Evolutionary conservation across 2,113 vertebrate species (phyloP).

Genomic region (Pogona vitticeps): DNA sequence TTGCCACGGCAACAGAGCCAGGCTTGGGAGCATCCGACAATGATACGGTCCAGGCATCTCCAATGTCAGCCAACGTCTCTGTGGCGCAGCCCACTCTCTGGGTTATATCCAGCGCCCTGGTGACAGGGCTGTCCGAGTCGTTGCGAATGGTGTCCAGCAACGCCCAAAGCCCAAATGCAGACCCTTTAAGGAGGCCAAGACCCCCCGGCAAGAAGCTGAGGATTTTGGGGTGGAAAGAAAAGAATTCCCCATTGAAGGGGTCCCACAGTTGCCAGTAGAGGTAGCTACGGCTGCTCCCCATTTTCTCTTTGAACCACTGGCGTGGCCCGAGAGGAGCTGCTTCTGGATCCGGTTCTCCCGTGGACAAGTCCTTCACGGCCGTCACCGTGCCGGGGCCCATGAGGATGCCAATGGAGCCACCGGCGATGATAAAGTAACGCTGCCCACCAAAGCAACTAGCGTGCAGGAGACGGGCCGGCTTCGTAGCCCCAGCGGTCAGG

Average conservation of each 20-base stretch:
- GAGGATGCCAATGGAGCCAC: conserved; percentile 13
- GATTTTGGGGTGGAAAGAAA: conserved; percentile 22
- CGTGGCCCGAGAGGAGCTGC: neutral
- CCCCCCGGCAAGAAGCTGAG: conserved; percentile 36
- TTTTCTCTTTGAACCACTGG: conserved; percentile 13
- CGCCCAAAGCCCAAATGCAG: conserved; percentile 11
- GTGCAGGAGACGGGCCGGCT: neutral
- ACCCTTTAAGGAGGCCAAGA: conserved; percentile 5
- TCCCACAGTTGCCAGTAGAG: conserved; percentile 9
- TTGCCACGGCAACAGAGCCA: neutral
- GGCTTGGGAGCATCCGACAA: neutral
- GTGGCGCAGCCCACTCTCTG: conserved; percentile 14
- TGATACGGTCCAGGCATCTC: neutral
- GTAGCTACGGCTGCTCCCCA: conserved; percentile 18
- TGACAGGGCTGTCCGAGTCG: neutral
- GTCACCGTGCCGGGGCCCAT: conserved; percentile 1
- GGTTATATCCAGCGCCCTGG: neutral
- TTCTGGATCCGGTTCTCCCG: neutral
- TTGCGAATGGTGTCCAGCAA: conserved; percentile 14
- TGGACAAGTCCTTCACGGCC: neutral
- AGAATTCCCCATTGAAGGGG: neutral
- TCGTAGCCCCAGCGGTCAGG: neutral
- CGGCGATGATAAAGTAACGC: neutral
- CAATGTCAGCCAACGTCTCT: conserved; percentile 17
- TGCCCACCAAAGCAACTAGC: conserved; percentile 20